Percentiles rank a stretch among this genome's conserved stretches.
phyloP scores from a whole-genome alignment of 2,888 invertebrate species.

The Mantis religiosa region DNA sequence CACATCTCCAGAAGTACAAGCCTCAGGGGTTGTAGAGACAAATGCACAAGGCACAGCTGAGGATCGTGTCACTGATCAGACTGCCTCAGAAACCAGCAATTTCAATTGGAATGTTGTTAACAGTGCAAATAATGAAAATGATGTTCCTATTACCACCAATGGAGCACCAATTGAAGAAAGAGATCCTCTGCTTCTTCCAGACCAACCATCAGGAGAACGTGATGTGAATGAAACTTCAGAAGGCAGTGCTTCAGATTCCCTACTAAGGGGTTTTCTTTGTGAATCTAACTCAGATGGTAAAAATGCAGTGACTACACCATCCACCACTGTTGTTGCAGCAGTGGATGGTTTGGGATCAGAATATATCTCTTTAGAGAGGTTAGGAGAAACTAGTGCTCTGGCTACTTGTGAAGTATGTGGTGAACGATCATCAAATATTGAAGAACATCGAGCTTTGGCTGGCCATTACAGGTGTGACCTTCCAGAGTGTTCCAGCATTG shows the following conservation, averaged over 20 bases:
- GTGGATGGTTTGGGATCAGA: slow-evolving; percentile 42
- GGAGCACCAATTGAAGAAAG: slow-evolving; percentile 32
- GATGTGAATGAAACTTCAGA: background rate
- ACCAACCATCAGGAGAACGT: slow-evolving; percentile 37
- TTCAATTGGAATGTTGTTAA: slow-evolving; percentile 13
- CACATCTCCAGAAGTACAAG: background rate
- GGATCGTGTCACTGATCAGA: background rate
- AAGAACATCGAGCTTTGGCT: slow-evolving; percentile 41
- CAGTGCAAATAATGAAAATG: background rate
- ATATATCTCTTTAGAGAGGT: slow-evolving; percentile 60
- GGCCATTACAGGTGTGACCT: slow-evolving; percentile 53
- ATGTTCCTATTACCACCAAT: background rate
- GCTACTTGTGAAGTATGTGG: slow-evolving; percentile 59
- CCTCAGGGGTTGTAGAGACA: background rate
- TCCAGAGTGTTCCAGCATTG: slow-evolving; percentile 41
- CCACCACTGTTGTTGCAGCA: background rate
- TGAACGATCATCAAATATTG: slow-evolving; percentile 40
- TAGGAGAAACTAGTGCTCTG: slow-evolving; percentile 50
- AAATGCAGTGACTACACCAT: background rate
- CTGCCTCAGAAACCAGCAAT: background rate
- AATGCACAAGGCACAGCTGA: background rate
- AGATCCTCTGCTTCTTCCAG: slow-evolving; percentile 43
- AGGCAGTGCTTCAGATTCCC: slow-evolving; percentile 19
- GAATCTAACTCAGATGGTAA: background rate
- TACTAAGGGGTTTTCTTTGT: slow-evolving; percentile 25